Conservation (phyloP, 2,113 vertebrate genomes). For the Eclectus roratus region DNA sequence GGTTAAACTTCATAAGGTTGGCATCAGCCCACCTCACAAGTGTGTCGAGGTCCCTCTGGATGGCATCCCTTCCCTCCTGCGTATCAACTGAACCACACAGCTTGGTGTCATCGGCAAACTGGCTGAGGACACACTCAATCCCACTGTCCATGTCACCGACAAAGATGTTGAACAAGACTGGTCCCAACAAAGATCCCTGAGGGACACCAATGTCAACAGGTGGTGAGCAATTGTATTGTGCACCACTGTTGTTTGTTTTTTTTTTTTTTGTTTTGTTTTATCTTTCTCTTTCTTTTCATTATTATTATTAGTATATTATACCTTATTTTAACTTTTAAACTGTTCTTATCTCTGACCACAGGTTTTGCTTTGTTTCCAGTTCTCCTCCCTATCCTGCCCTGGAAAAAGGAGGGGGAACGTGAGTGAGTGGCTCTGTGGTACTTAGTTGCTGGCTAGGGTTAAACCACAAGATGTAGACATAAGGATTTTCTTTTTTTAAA, state of each 20-base stretch:
- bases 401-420: neutral
- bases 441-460: neutral
- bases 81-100: too few species aligned
- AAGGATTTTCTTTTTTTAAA: neutral
- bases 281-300: neutral
- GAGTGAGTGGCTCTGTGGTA: neutral
- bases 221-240: neutral
- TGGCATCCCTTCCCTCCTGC: too few species aligned
- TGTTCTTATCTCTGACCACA: too few species aligned
- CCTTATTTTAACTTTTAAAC: neutral
- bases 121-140: too few species aligned
- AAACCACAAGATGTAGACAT: neutral
- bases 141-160: too few species aligned
- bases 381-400: neutral
- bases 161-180: too few species aligned
- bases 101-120: too few species aligned
- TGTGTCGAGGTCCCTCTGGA: too few species aligned
- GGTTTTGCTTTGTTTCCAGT: neutral
- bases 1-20: too few species aligned
- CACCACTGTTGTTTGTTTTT: neutral
- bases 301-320: neutral
- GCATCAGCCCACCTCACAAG: too few species aligned
- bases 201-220: neutral
- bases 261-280: neutral
- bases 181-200: too few species aligned